phyloP scores from a whole-genome alignment of 64 coral and sea anemone genomes.

The Montipora foliosa region DNA sequence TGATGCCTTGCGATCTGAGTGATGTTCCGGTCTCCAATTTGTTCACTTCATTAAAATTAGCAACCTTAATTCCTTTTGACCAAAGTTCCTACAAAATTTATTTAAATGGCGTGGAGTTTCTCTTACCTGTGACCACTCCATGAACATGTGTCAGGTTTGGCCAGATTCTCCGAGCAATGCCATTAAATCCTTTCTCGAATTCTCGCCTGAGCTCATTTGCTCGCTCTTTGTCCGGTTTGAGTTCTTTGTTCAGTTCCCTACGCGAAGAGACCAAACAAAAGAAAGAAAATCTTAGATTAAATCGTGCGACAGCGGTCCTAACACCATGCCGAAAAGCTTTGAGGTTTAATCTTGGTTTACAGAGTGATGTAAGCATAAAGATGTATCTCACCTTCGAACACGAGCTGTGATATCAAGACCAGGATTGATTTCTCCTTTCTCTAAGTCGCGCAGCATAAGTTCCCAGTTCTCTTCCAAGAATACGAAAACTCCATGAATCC shows the following conservation, averaged over 20 bases:
- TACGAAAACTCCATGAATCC: constrained; percentile 71
- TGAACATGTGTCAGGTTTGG: constrained; percentile 58
- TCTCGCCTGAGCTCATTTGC: constrained; percentile 53
- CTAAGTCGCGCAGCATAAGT: constrained; percentile 45
- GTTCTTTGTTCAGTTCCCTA: constrained; percentile 53
- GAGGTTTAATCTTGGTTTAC: no score
- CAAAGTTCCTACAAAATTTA: no score
- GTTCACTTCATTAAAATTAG: no score
- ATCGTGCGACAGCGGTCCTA: background rate
- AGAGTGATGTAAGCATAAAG: no score
- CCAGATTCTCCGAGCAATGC: constrained; percentile 73
- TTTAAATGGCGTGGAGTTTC: background rate
- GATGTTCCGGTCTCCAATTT: no score
- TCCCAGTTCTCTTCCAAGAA: constrained; percentile 70
- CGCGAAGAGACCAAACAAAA: background rate
- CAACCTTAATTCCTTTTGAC: no score
- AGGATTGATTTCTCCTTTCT: constrained; percentile 41
- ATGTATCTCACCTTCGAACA: constrained; percentile 49
- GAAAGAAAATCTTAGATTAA: background rate
- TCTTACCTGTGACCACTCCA: constrained; percentile 54
- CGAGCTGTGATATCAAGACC: constrained; percentile 46
- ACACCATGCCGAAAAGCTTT: no score
- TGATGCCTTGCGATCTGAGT: no score
- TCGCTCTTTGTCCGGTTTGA: constrained; percentile 63
- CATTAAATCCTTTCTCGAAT: constrained; percentile 72